A percentile compares a stretch with the other conserved stretches of the same genome.
These are phyloP conservation scores for Alexandromys fortis DNA, from an alignment of 2,113 vertebrate genomes.

Conservation along the genomic window DNA sequence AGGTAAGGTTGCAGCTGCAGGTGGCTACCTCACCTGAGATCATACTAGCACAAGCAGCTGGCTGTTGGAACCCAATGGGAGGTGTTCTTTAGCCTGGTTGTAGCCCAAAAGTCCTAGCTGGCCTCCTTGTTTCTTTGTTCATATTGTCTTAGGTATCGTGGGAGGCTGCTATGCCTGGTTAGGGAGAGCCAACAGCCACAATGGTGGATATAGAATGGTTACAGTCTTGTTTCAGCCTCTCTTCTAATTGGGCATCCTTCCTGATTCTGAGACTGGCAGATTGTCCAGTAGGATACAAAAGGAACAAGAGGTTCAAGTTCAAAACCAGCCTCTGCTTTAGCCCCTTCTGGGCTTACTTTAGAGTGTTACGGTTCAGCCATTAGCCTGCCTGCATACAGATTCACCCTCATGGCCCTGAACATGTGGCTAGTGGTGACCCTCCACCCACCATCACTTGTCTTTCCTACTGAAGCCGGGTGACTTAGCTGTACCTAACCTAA, in stretches of 20 bases:
- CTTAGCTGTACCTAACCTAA: background rate
- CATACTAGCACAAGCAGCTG: background rate
- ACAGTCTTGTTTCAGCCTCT: background rate
- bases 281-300: background rate
- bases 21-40: background rate
- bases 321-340: background rate
- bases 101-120: too few species aligned
- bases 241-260: background rate
- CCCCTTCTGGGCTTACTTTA: background rate
- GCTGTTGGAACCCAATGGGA: too few species aligned
- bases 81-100: background rate
- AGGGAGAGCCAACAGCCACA: background rate
- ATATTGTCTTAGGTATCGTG: background rate
- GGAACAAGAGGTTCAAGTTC: background rate
- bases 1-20: background rate
- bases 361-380: background rate
- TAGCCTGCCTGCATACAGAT: background rate
- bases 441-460: background rate
- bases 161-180: background rate
- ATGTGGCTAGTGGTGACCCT: background rate
- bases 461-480: background rate
- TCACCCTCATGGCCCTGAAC: background rate
- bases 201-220: background rate
- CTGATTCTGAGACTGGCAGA: background rate
- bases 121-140: background rate